A percentile compares a stretch with the other conserved stretches of the same genome.
phyloP scores from a whole-genome alignment of 2,888 invertebrate genomes.

The Antitype chi region DNA sequence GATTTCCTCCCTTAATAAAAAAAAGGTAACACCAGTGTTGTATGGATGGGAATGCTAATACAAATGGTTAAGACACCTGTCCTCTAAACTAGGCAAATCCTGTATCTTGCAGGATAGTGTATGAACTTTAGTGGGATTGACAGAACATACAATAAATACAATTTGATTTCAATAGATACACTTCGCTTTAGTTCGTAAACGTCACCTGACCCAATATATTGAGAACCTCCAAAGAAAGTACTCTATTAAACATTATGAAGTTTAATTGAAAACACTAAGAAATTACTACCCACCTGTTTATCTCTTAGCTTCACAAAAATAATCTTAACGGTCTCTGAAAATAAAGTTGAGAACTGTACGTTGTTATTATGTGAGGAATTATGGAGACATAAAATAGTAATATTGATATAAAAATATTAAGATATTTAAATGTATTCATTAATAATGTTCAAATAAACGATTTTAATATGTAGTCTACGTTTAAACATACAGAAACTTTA shows the following conservation, averaged over 20 bases:
- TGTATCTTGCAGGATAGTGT: too few relatives aligned
- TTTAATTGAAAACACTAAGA: conserved; percentile 1
- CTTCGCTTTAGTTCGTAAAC: background rate
- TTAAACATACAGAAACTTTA: background rate
- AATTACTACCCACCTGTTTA: background rate
- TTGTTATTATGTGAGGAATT: background rate
- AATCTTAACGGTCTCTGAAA: background rate
- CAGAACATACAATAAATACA: background rate
- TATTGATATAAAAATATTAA: background rate
- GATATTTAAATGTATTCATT: background rate
- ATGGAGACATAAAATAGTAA: background rate
- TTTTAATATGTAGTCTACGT: background rate
- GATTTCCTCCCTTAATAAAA: too few relatives aligned
- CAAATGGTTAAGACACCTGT: too few relatives aligned
- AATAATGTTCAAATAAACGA: background rate
- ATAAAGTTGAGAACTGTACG: background rate
- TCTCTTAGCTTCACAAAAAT: background rate
- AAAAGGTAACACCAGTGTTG: too few relatives aligned
- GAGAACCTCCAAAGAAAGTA: background rate
- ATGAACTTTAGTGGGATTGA: too few relatives aligned
- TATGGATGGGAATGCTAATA: too few relatives aligned
- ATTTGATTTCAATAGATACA: background rate
- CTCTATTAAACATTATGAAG: background rate
- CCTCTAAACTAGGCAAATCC: too few relatives aligned
- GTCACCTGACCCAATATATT: background rate